Base-by-base conservation (phyloP, 2,888 invertebrate genomes). In the Xestoiulus laeticollis region DNA sequence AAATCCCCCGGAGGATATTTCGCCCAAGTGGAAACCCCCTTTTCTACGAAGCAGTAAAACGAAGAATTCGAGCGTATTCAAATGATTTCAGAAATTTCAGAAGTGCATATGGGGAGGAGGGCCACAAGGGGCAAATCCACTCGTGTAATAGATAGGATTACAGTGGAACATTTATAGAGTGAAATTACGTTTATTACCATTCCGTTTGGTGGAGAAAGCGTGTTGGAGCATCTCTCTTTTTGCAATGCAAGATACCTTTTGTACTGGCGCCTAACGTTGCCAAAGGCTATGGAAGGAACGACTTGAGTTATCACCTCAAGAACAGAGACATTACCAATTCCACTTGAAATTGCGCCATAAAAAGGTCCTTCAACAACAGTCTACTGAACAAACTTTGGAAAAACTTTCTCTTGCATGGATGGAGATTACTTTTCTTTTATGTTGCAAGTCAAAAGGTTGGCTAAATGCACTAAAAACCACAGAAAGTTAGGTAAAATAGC, bases 131-230 rank as follows among this genome's bases (percentile, higher is more conserved):
- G 78, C 78, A 78, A 30, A 78, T 78, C 78, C 78, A 78, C 78
- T 78, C 30, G 78, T 78, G 78, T 78, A 78, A 78, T 78, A 30
- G 30, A 78, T 78, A 78, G 78, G 78, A 78, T 78, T 78, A 78
- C 78, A 26, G 30, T 26, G 78, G 14, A 78, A 78, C 78, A 78
- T 30, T 78, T 78, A 78, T 30, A 78, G 78, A 78, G 22, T 78
- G 78, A 78, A 78, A 78, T 78, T 78, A 68, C 68, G 68, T 78
- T 30, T 30, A 78, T 30, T 78, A 30, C 78, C 78, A 78, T 78
- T 30, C 26, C 1, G 68, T 68, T 68, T 68, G 68, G 68, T 68
- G 68, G 26, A 68, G 59, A 59, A 19, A 59, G 14, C 59, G 2
- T 19, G 48, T 4, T 59, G 53, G 53, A 16, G 53, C n/a, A 59